Evolutionary conservation across 2,888 invertebrate species (phyloP), one percentile per base, ranked within the genome.

Genomic region (Therioaphis trifolii): DNA sequence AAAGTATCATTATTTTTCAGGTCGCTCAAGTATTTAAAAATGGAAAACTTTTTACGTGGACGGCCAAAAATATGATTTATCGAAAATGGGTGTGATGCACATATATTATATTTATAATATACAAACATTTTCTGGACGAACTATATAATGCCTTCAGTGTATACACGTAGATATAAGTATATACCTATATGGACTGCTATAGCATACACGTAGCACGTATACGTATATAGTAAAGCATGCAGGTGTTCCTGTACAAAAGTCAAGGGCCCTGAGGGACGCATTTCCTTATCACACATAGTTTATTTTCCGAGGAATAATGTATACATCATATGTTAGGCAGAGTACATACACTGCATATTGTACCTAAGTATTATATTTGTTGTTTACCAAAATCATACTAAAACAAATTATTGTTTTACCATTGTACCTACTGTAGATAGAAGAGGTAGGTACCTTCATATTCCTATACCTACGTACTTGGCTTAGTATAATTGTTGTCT

Each of bases 1-100:
- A 46, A n/a, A 29, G 35, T 72, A 46, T 71, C 71, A 29, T 80
- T 71, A 61, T 69, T 61, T 61, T 71, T n/a, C 80, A 58, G 80
- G 71, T 72, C 71, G 71, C 72, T n/a, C n/a, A 40, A 58, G 46
- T 80, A 80, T 72, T 80, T 80, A 72, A 71, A 58, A 79, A 79
- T 43, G 79, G 71, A 71, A 71, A 61, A 66, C 35, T 80, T 58
- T 69, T 55, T 55, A 43, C 68, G 43, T 24, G 29, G 14, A 43
- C 49, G 21, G 58, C 71, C 80, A 80, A 72, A 71, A 71, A 71
- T 43, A 71, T 61, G 71, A 79, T 58, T 43, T 71, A 71, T 71
- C 43, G 49, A 21, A 71, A 72, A 80, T 29, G 58, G 29, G 46
- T 46, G 29, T 27, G n/a, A n/a, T n/a, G n/a, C n/a, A n/a, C n/a